phyloP scores from a whole-genome alignment of 2,888 invertebrate species.

The Drosophila borealis region DNA sequence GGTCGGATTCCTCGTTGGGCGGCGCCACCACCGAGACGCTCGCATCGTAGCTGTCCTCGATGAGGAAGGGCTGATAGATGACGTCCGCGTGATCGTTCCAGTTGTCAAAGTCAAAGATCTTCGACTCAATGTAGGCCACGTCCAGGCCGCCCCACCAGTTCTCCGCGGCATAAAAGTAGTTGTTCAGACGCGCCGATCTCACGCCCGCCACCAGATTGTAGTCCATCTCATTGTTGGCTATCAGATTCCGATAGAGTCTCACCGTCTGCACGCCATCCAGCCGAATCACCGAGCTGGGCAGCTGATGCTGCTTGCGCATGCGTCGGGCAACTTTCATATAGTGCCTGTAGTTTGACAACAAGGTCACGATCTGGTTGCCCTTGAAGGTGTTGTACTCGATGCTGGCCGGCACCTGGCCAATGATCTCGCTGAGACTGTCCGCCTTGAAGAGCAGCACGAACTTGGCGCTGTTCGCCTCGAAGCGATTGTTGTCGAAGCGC shows the following conservation, averaged over 20 bases:
- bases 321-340: conserved; percentile 59
- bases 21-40: conserved; percentile 89
- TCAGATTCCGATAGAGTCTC: conserved; percentile 94
- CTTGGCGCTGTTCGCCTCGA: conserved; percentile 92
- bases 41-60: conserved; percentile 90
- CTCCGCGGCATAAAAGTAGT: conserved; percentile 93
- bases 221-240: conserved; percentile 92
- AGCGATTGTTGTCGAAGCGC: conserved; percentile 91
- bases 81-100: conserved; percentile 99
- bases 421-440: conserved; percentile 96
- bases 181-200: conserved; percentile 94
- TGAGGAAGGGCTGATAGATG: conserved; percentile 94
- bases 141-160: conserved; percentile 98
- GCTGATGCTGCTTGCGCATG: conserved; percentile 58
- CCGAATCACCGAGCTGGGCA: conserved; percentile 93
- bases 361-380: conserved; percentile 87
- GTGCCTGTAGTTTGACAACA: conserved; percentile 72
- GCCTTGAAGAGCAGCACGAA: conserved; percentile 95
- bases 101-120: conserved; percentile 99
- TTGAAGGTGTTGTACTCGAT: conserved; percentile 92
- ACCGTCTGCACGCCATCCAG: conserved; percentile 98
- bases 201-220: conserved; percentile 97
- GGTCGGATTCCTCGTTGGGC: conserved; percentile 86
- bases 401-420: conserved; percentile 92
- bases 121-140: conserved; percentile 90